phyloP scores from a whole-genome alignment of 2,797 vertebrate species.

The Alca torda region DNA sequence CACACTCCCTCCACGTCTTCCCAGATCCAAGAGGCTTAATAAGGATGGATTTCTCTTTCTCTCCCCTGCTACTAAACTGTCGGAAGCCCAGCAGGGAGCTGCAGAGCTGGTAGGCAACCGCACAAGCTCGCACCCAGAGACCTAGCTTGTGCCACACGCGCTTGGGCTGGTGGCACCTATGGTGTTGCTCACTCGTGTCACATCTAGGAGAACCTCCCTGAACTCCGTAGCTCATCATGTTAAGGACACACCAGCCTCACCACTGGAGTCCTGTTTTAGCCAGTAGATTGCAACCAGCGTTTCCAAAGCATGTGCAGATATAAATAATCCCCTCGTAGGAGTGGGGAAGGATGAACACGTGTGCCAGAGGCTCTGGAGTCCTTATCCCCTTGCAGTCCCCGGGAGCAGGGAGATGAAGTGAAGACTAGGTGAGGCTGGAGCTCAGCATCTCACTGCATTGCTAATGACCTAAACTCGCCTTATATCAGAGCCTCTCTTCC shows the following conservation, averaged over 20 bases:
- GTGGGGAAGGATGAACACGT: constrained; percentile 9
- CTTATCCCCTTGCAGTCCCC: not conserved
- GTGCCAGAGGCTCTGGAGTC: not conserved
- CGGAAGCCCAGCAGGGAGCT: not conserved
- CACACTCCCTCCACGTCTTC: not conserved
- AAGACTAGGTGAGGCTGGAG: not conserved
- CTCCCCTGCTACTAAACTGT: not conserved
- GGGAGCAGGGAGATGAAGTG: not conserved
- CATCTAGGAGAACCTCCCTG: not conserved
- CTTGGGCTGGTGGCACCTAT: rapidly evolving
- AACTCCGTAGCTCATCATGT: rapidly evolving
- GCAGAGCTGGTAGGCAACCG: not conserved
- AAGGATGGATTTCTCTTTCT: not conserved
- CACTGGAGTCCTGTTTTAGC: not conserved
- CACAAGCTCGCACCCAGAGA: not conserved
- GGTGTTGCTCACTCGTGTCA: rapidly evolving
- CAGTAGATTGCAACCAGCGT: not conserved
- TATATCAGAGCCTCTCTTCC: constrained; percentile 1
- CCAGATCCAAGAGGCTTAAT: not conserved
- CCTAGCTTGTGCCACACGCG: rapidly evolving
- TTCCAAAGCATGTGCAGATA: constrained; percentile 21
- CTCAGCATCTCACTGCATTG: not conserved
- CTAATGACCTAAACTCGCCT: constrained; percentile 18
- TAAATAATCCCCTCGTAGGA: constrained; percentile 54
- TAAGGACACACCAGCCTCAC: not conserved